Conservation (phyloP, 2,888 invertebrate species). For the Scaptomyza flava region DNA sequence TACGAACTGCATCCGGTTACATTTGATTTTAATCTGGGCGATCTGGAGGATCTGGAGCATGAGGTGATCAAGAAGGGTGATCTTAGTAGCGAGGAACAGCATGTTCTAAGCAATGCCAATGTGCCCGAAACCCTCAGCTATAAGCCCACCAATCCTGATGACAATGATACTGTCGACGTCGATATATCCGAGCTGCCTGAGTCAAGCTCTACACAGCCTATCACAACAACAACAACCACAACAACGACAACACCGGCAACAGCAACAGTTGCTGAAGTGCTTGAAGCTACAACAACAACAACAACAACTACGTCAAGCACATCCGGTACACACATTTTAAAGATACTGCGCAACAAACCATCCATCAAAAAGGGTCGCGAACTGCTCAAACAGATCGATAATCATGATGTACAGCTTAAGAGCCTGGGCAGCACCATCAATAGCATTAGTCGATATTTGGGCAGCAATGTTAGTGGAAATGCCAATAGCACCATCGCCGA, state of each 20-base stretch:
- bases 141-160: conserved; percentile 62
- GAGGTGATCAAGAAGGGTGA: conserved; percentile 81
- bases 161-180: conserved; percentile 57
- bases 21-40: conserved; percentile 83
- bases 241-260: conserved; percentile 2
- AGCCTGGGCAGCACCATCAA: conserved; percentile 79
- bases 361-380: conserved; percentile 77
- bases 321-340: conserved; percentile 79
- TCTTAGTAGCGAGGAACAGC: conserved; percentile 78
- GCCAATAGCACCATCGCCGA: conserved; percentile 52
- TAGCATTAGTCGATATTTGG: conserved; percentile 80
- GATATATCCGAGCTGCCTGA: conserved; percentile 53
- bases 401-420: conserved; percentile 77
- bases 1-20: conserved; percentile 82
- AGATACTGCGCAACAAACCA: conserved; percentile 78
- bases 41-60: conserved; percentile 83
- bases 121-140: conserved; percentile 39
- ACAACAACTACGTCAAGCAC: conserved; percentile 34
- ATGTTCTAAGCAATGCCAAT: conserved; percentile 72
- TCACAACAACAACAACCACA: conserved; percentile 34
- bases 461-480: conserved; percentile 46
- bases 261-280: conserved; percentile 1
- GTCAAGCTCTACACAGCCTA: conserved; percentile 29
- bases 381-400: conserved; percentile 76
- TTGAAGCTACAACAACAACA: not conserved